Base-by-base conservation (phyloP, 2,797 vertebrate genomes). In the Phalanger gymnotis region DNA sequence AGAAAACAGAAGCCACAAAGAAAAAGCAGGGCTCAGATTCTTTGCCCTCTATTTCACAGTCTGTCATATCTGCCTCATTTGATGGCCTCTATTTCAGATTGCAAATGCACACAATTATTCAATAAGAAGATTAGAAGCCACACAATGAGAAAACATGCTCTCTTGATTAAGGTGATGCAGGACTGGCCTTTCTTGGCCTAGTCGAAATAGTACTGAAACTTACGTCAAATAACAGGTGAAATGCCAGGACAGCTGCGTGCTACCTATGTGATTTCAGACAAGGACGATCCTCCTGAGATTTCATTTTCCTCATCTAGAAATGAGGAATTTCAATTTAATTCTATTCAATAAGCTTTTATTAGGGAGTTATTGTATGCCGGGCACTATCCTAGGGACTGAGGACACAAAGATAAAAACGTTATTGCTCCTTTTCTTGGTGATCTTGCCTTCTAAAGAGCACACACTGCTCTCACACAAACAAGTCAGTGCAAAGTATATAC, bases 71-170 rank as follows among this genome's bases (percentile, higher is more conserved):
- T 92, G 25, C 0, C 0, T n/a, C 31, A 9, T 90, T 96, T 96
- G 73, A 93, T 90, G 90, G 53, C 90, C 92, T 93, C 47, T 6
- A 52, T 3, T 87, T 47, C 73, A 3, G n/a, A 28, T 28, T 56
- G 9, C 40, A 95, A 47, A 91, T 94, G 5, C 4, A 54, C 91
- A 94, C 81, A 94, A 94, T 81, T 30, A 96, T 87, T 3, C 81
- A 3, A 93, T 96, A 58, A n/a, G 54, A 31, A 53, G 95, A 92
- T 53, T 4, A 94, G 95, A 54, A 6, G 1, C 54, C 53, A 90
- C 40, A 81, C 91, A 3, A 12, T n/a, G 31, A 51, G 94, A 52
- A 5, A 51, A 92, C 95, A 54, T 55, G 52, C 54, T 91, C 93
- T 13, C 14, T 96, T 93, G 54, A 93, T 51, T 51, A 52, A 92